phyloP scores from a whole-genome alignment of 2,113 vertebrate species.

The Aramus guarauna region DNA sequence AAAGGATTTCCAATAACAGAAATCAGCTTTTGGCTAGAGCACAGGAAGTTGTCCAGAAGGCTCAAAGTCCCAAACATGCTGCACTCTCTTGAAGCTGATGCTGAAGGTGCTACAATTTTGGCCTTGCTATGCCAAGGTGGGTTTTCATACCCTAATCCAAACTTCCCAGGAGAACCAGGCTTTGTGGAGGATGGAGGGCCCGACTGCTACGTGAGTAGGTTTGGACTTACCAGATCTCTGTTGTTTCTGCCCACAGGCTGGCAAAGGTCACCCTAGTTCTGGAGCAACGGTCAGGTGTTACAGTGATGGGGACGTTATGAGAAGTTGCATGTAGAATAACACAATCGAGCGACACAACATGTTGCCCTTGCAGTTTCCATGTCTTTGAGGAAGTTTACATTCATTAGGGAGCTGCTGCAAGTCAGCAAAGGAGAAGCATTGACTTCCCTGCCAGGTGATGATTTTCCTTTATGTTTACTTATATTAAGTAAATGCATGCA shows the following conservation, averaged over 20 bases:
- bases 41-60: not conserved
- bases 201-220: not conserved
- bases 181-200: not conserved
- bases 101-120: not conserved
- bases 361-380: not conserved
- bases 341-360: not conserved
- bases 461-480: not conserved
- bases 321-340: not conserved
- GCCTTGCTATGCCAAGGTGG: not conserved
- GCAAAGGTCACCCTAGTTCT: not conserved
- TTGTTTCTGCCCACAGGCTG: not conserved
- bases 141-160: not conserved
- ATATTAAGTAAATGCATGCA: not conserved
- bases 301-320: not conserved
- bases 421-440: not conserved
- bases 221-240: not conserved
- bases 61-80: not conserved
- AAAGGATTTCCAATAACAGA: constrained; percentile 29
- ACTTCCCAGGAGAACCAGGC: not conserved
- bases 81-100: not conserved
- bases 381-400: not conserved
- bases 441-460: not conserved
- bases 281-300: not conserved
- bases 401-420: not conserved
- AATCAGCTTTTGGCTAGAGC: not conserved